Percentiles rank a stretch among this genome's conserved stretches.
phyloP scores from a whole-genome alignment of 2,797 vertebrate species.

The Erpetoichthys calabaricus region DNA sequence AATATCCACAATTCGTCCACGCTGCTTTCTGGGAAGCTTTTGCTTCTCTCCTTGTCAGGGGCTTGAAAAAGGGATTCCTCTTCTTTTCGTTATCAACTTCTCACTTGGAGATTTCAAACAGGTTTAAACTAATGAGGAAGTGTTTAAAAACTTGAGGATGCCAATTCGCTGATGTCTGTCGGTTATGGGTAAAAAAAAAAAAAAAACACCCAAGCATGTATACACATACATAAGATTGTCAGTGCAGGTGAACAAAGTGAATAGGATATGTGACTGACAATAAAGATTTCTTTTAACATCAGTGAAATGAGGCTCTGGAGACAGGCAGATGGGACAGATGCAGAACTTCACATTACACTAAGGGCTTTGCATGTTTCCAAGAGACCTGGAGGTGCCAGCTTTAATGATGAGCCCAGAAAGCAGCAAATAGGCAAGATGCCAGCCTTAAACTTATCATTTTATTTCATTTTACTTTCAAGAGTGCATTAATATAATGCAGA shows the following conservation, averaged over 20 bases:
- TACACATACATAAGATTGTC: slow-evolving; percentile 61
- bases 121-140: slow-evolving; percentile 92
- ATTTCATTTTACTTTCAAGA: slow-evolving; percentile 44
- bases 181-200: slow-evolving; percentile 35
- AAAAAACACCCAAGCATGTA: slow-evolving; percentile 24
- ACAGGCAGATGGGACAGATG: slow-evolving; percentile 74
- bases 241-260: slow-evolving; percentile 93
- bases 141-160: slow-evolving; percentile 76
- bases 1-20: slow-evolving; percentile 20
- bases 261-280: slow-evolving; percentile 92
- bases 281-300: slow-evolving; percentile 98
- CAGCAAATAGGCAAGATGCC: slow-evolving; percentile 26
- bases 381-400: slow-evolving; percentile 49
- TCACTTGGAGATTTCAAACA: slow-evolving; percentile 74
- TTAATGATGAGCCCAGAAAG: slow-evolving; percentile 44
- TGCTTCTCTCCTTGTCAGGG: slow-evolving; percentile 47
- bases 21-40: slow-evolving; percentile 8
- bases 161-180: slow-evolving; percentile 52
- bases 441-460: slow-evolving; percentile 36
- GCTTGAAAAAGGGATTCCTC: slow-evolving; percentile 34
- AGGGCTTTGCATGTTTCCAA: slow-evolving; percentile 60
- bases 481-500: slow-evolving; percentile 40
- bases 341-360: slow-evolving; percentile 58
- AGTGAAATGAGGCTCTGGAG: slow-evolving; percentile 73
- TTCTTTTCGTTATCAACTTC: slow-evolving; percentile 44